phyloP scores from a whole-genome alignment of 1,140 invertebrate genomes.

The Prorops nasuta region DNA sequence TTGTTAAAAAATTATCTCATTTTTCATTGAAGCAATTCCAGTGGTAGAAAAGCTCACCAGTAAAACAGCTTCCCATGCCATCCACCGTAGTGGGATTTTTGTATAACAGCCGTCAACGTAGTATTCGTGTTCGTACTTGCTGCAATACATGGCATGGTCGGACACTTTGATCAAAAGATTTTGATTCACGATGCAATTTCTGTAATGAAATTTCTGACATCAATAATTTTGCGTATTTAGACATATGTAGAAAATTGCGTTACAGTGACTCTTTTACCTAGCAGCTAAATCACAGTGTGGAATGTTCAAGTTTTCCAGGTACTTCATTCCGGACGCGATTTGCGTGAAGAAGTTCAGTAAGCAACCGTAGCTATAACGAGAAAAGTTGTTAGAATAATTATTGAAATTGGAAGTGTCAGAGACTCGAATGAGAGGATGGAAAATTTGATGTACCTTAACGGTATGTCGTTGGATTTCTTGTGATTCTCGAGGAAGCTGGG shows the following conservation, averaged over 20 bases:
- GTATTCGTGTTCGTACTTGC: constrained; percentile 79
- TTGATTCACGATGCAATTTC: constrained; percentile 83
- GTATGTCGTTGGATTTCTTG: constrained; percentile 40
- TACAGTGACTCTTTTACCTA: constrained; percentile 57
- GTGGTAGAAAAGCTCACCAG: constrained; percentile 61
- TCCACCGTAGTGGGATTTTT: constrained; percentile 82
- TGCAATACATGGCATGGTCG: constrained; percentile 87
- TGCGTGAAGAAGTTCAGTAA: constrained; percentile 80
- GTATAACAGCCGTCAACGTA: constrained; percentile 79
- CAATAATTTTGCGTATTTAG: neutral
- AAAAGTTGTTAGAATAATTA: neutral
- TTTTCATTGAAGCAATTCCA: neutral
- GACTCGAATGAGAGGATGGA: neutral
- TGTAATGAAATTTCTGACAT: constrained; percentile 40
- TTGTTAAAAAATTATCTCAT: too few relatives aligned
- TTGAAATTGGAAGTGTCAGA: neutral
- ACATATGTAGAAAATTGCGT: neutral
- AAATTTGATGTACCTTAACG: constrained; percentile 52
- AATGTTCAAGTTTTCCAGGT: constrained; percentile 73
- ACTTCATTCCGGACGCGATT: constrained; percentile 85
- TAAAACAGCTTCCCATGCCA: constrained; percentile 81
- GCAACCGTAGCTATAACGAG: constrained; percentile 68
- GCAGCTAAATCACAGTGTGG: constrained; percentile 77
- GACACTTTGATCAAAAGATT: constrained; percentile 81
- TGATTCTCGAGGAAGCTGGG: constrained; percentile 69